A percentile compares a stretch with the other conserved stretches of the same genome.
phyloP scores from a whole-genome alignment of 2,797 vertebrate species.

The Otolemur crassicaudatus region DNA sequence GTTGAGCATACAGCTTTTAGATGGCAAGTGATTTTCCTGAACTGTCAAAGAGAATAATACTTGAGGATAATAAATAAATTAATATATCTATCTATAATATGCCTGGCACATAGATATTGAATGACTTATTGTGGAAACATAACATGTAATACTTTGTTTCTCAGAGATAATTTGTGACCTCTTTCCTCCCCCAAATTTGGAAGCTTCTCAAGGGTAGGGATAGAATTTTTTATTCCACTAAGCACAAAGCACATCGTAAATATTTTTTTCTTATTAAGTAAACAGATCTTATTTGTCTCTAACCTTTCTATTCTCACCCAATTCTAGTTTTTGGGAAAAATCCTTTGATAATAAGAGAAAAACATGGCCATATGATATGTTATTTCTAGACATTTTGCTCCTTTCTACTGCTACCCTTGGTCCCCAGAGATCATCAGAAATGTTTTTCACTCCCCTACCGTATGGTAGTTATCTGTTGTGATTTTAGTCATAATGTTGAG shows the following conservation, averaged over 20 bases:
- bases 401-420: background rate
- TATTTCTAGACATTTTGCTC: background rate
- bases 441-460: background rate
- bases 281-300: background rate
- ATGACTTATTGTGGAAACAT: background rate
- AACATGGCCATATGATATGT: background rate
- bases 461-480: background rate
- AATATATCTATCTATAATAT: background rate
- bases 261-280: conserved; percentile 24
- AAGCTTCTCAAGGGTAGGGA: background rate
- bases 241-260: background rate
- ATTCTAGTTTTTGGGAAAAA: background rate
- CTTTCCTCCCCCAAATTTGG: background rate
- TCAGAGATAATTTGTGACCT: background rate
- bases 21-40: background rate
- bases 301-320: background rate
- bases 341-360: background rate
- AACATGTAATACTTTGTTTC: background rate
- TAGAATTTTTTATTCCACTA: background rate
- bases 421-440: background rate
- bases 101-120: background rate
- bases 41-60: background rate
- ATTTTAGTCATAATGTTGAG: conserved; percentile 3
- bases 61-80: background rate
- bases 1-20: background rate